Conservation (phyloP, 2,888 invertebrate species). For the Sturmia bella region DNA sequence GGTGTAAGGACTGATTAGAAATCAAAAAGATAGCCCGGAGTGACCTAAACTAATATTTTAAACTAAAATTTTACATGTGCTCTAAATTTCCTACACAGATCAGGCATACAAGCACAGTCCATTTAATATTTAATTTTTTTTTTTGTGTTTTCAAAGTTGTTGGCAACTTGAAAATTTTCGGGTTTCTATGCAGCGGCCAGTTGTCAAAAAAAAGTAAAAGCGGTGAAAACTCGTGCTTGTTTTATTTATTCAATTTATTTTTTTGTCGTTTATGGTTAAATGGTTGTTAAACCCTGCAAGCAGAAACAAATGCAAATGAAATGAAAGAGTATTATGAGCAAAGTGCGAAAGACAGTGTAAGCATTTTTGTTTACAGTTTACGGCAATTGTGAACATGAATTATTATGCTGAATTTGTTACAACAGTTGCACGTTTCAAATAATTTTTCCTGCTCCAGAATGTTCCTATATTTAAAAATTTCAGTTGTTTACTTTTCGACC, state of each 20-base stretch:
- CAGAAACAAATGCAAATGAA: slow-evolving; percentile 13
- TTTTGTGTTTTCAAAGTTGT: no score
- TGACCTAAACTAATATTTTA: no score
- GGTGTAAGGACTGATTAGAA: no score
- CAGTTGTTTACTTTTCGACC: slow-evolving; percentile 29
- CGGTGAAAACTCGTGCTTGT: neutral
- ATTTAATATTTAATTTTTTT: no score
- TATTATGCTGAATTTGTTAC: slow-evolving; percentile 22
- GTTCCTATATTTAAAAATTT: slow-evolving; percentile 2
- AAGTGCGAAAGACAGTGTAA: slow-evolving; percentile 23
- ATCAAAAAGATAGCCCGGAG: no score
- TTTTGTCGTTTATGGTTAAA: slow-evolving; percentile 27
- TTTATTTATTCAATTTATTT: neutral
- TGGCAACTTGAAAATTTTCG: neutral
- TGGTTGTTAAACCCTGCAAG: slow-evolving; percentile 18
- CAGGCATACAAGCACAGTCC: no score
- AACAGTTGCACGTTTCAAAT: neutral
- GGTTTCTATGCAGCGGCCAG: neutral
- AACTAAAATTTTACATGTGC: no score
- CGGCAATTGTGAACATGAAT: slow-evolving; percentile 10
- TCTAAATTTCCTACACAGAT: no score
- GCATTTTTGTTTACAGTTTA: slow-evolving; percentile 23
- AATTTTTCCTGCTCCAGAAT: neutral
- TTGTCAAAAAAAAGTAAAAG: neutral
- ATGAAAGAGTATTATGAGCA: neutral